Evolutionary conservation across 2,797 vertebrate species (phyloP).

Genomic region (Ctenochaetus hawaiiensis): DNA sequence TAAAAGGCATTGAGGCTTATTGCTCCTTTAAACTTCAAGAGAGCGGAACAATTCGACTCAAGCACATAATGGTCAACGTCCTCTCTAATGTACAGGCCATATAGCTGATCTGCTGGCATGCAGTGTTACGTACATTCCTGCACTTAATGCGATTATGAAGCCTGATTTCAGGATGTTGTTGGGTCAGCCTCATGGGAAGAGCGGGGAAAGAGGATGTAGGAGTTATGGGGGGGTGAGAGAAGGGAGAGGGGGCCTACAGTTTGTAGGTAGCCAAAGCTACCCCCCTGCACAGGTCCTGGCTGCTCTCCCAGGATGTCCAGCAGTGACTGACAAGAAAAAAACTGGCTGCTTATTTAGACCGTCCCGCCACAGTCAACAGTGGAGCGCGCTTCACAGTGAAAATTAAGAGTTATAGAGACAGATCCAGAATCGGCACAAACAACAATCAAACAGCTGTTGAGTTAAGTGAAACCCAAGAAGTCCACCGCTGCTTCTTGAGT

Average conservation of each 20-base stretch:
- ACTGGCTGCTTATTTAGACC: constrained; percentile 43
- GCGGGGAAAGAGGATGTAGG: constrained; percentile 21
- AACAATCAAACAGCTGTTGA: constrained; percentile 30
- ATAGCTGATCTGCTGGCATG: constrained; percentile 62
- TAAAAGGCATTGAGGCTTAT: neutral
- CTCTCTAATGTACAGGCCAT: constrained; percentile 30
- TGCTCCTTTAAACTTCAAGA: neutral
- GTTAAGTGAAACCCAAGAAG: constrained; percentile 14
- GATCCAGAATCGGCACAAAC: constrained; percentile 16
- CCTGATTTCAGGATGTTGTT: constrained; percentile 70
- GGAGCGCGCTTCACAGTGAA: neutral
- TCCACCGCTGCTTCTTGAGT: neutral
- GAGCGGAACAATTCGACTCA: constrained; percentile 13
- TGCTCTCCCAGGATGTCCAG: constrained; percentile 48
- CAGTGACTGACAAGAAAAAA: constrained; percentile 48
- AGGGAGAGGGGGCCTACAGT: constrained; percentile 2
- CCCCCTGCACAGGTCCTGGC: constrained; percentile 36
- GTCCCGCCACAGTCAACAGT: constrained; percentile 10
- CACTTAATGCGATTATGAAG: constrained; percentile 76
- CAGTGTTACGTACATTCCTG: constrained; percentile 67
- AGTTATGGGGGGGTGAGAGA: constrained; percentile 7
- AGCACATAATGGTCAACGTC: constrained; percentile 31
- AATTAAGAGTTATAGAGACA: constrained; percentile 6
- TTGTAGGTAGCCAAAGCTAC: constrained; percentile 1
- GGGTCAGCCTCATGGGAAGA: constrained; percentile 56